These are phyloP conservation scores for Premnoplex brunnescens DNA, from an alignment of 2,797 vertebrate species.

Conservation along the genomic window DNA sequence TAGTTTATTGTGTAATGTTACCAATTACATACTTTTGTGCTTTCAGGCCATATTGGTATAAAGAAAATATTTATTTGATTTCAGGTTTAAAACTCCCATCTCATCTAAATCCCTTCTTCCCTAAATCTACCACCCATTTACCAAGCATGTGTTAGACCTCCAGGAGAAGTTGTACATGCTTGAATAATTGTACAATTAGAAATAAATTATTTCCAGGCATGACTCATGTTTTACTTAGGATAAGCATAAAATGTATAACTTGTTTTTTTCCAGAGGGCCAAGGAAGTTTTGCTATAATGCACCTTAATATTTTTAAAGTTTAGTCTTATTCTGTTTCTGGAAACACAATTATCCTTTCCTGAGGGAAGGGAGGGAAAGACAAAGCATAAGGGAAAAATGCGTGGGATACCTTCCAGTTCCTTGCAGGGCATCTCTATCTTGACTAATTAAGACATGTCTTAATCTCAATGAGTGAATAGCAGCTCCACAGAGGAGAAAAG, in stretches of 20 bases:
- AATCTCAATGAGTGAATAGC: conserved; percentile 50
- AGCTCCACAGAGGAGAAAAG: conserved; percentile 1
- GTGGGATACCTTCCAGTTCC: conserved; percentile 47
- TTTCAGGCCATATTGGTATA: background rate
- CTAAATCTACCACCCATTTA: background rate
- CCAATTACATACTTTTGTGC: background rate
- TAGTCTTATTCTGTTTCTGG: background rate
- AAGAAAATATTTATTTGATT: conserved; percentile 52
- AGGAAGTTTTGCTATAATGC: background rate
- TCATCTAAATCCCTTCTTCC: background rate
- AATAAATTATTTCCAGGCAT: conserved; percentile 47
- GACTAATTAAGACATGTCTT: conserved; percentile 61
- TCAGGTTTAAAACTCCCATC: background rate
- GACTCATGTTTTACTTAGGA: conserved; percentile 44
- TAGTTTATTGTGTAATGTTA: conserved; percentile 1
- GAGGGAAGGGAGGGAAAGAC: background rate
- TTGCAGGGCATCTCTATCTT: conserved; percentile 32
- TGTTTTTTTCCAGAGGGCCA: background rate
- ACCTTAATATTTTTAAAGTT: conserved; percentile 2
- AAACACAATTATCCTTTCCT: conserved; percentile 24
- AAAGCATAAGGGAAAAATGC: conserved; percentile 44
- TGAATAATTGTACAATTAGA: conserved; percentile 36
- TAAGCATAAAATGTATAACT: conserved; percentile 23
- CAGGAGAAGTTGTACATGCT: conserved; percentile 9
- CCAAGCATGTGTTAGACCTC: conserved; percentile 9